A percentile compares a stretch with the other conserved stretches of the same genome.
phyloP scores from a whole-genome alignment of 2,113 vertebrate species.

The Hoplias malabaricus region DNA sequence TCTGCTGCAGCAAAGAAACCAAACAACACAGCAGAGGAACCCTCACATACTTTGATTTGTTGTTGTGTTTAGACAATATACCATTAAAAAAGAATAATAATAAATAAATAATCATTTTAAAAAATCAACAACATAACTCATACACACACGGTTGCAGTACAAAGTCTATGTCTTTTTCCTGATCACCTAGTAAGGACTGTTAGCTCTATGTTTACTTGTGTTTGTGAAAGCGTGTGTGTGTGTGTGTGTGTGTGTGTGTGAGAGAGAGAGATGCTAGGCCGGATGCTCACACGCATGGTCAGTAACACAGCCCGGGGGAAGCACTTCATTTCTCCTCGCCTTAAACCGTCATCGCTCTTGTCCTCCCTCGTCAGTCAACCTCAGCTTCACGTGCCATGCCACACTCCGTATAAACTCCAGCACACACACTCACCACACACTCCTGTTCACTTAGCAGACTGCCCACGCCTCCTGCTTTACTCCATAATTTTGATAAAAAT shows the following conservation, averaged over 20 bases:
- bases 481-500: neutral
- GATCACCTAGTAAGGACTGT: slow-evolving; percentile 28
- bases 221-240: slow-evolving; percentile 4
- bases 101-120: too few species aligned
- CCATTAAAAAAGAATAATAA: too few species aligned
- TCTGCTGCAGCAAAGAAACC: slow-evolving; percentile 20
- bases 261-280: slow-evolving; percentile 59
- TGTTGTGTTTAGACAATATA: too few species aligned
- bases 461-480: neutral
- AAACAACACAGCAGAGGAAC: slow-evolving; percentile 26
- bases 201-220: neutral
- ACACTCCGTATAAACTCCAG: slow-evolving; percentile 68
- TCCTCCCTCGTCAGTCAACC: slow-evolving; percentile 77
- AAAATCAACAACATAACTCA: too few species aligned
- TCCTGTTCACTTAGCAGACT: slow-evolving; percentile 47
- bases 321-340: slow-evolving; percentile 77
- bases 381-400: slow-evolving; percentile 68
- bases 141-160: too few species aligned
- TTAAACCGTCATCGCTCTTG: slow-evolving; percentile 75
- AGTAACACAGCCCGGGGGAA: slow-evolving; percentile 77
- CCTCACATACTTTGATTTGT: slow-evolving; percentile 25
- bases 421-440: slow-evolving; percentile 63
- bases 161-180: slow-evolving; percentile 41
- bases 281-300: slow-evolving; percentile 80
- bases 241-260: slow-evolving; percentile 11